These are phyloP conservation scores for Bos taurus DNA, from an alignment of 2,113 vertebrate genomes.

Conservation along the genomic window ARS-UCD2.0 NC_037354.1:13668001-13668500, in stretches of 20 bases:
- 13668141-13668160: background rate
- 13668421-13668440: background rate
- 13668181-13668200: background rate
- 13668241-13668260: background rate
- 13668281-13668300: background rate
- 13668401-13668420: background rate
- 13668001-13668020: background rate
- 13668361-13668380: background rate
- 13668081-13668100: background rate
- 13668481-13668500: accelerated
- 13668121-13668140: background rate
- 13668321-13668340: background rate
- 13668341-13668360: background rate
- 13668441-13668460: background rate
- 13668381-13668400: background rate
- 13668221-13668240: background rate
- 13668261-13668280: background rate
- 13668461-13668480: background rate
- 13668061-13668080: background rate
- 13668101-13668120: background rate
- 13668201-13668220: background rate
- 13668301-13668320: background rate
- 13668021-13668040: background rate
- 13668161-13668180: background rate
- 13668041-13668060: background rate